phyloP scores from a whole-genome alignment of 2,113 vertebrate species.

The Apodemus sylvaticus region DNA sequence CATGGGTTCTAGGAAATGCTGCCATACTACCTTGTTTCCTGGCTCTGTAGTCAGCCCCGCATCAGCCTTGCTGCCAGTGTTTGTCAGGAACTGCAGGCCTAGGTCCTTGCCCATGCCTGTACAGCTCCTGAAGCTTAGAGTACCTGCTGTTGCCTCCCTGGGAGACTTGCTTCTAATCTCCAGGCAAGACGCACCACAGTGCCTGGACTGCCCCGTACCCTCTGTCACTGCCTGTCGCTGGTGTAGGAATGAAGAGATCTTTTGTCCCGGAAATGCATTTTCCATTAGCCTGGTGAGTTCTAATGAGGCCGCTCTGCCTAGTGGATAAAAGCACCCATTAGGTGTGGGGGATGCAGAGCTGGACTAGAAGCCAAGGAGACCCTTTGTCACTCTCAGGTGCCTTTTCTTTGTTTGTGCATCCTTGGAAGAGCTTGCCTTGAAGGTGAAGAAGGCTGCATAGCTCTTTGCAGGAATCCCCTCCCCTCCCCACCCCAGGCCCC shows the following conservation, averaged over 20 bases:
- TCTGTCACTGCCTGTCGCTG: constrained; percentile 46
- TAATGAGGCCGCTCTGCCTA: neutral
- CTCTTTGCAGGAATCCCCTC: neutral
- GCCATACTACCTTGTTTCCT: fast-evolving
- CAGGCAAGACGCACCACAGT: constrained; percentile 51
- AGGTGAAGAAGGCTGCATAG: constrained; percentile 7
- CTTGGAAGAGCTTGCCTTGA: neutral
- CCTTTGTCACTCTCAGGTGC: neutral
- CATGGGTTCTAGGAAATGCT: neutral
- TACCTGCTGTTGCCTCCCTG: neutral
- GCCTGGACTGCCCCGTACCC: constrained; percentile 50
- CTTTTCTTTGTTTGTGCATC: constrained; percentile 42
- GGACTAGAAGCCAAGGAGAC: neutral
- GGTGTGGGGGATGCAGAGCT: fast-evolving
- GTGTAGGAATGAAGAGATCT: neutral
- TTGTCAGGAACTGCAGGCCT: neutral
- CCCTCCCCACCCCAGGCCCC: neutral
- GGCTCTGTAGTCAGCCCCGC: neutral
- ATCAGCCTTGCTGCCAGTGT: fast-evolving
- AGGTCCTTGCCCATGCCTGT: fast-evolving
- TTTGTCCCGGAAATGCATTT: constrained; percentile 11
- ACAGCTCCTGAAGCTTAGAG: neutral
- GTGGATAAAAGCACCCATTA: fast-evolving
- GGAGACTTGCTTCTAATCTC: constrained; percentile 39
- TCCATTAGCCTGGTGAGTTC: fast-evolving